These are phyloP conservation scores for Lottia scabra DNA, from an alignment of 2,888 invertebrate genomes.

Conservation along the genomic window DNA sequence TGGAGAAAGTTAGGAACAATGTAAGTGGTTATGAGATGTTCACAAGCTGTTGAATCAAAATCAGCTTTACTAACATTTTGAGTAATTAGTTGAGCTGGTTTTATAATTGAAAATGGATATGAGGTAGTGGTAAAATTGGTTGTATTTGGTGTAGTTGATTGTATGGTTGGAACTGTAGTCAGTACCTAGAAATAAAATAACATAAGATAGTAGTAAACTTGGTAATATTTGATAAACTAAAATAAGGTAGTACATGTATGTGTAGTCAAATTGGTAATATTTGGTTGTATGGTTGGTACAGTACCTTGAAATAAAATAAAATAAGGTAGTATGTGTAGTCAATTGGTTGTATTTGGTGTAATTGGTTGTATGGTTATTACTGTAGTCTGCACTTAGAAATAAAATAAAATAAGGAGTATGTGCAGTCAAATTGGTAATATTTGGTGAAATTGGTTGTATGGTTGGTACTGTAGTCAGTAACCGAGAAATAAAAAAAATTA, in stretches of 20 bases:
- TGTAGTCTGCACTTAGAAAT: no score
- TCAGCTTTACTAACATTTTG: slow-evolving; percentile 34
- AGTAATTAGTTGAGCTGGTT: slow-evolving; percentile 21
- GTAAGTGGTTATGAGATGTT: slow-evolving; percentile 67
- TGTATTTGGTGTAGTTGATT: slow-evolving; percentile 22
- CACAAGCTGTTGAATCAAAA: slow-evolving; percentile 43
- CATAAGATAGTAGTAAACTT: no score
- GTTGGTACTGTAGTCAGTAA: no score
- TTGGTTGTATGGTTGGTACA: slow-evolving; percentile 26
- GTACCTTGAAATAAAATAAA: slow-evolving; percentile 22
- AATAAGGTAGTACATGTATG: slow-evolving; percentile 10
- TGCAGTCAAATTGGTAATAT: no score
- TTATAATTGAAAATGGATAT: slow-evolving; percentile 25
- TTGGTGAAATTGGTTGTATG: no score
- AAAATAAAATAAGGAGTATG: no score
- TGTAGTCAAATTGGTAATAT: no score
- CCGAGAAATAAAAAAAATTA: no score
- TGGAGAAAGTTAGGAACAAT: slow-evolving; percentile 67
- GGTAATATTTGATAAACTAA: no score
- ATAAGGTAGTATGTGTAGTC: background rate
- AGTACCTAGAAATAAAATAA: slow-evolving; percentile 1
- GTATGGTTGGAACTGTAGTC: slow-evolving; percentile 11
- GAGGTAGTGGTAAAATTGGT: slow-evolving; percentile 15
- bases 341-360: no score
- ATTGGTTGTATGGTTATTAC: no score